phyloP scores from a whole-genome alignment of 1,140 invertebrate species.

The Hylyphantes graminicola region DNA sequence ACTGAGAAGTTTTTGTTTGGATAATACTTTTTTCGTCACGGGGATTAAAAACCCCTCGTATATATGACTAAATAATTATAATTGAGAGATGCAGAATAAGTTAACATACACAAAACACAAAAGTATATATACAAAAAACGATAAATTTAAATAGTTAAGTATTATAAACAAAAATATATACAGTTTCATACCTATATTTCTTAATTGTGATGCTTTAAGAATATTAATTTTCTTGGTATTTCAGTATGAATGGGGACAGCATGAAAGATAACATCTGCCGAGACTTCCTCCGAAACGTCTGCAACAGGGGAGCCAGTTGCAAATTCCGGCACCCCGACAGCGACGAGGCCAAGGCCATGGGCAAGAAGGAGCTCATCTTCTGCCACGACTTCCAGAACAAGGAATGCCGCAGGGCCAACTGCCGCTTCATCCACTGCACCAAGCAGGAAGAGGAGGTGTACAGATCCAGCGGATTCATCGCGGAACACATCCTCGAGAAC shows the following conservation, averaged over 20 bases:
- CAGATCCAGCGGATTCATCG: constrained; percentile 76
- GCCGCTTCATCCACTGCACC: constrained; percentile 82
- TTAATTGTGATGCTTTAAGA: too few species aligned
- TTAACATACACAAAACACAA: too few species aligned
- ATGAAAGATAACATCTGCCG: constrained; percentile 68
- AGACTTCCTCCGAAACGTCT: constrained; percentile 76
- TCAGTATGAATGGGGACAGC: constrained; percentile 55
- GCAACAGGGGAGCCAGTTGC: constrained; percentile 82
- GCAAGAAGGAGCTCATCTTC: constrained; percentile 72
- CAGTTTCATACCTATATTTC: too few species aligned
- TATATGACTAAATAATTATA: too few species aligned
- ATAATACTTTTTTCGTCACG: too few species aligned
- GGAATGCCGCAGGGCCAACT: constrained; percentile 75
- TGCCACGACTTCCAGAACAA: constrained; percentile 88
- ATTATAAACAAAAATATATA: too few species aligned
- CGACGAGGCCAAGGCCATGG: constrained; percentile 66
- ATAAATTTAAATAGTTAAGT: too few species aligned
- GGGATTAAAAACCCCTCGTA: too few species aligned
- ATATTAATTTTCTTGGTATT: constrained; percentile 16
- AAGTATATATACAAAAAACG: too few species aligned
- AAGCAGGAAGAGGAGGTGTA: constrained; percentile 82
- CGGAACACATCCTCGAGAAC: constrained; percentile 71
- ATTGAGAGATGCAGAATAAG: too few species aligned
- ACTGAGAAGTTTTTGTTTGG: too few species aligned
- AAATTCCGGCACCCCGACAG: constrained; percentile 78